Evolutionary conservation across 2,888 invertebrate genomes (phyloP).

Genomic region (Biston betularia): DNA sequence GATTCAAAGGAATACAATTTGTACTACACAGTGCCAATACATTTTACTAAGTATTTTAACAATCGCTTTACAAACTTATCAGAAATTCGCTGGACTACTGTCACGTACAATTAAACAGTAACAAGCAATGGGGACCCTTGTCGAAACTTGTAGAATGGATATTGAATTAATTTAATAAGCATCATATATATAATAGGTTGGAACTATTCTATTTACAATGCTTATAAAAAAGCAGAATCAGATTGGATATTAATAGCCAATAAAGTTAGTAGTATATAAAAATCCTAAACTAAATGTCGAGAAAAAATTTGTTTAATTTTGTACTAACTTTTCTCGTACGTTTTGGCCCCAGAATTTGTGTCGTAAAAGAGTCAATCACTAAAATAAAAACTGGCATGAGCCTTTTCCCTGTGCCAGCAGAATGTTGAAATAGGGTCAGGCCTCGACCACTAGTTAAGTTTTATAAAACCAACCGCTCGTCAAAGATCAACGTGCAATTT

Average conservation of each 20-base stretch:
- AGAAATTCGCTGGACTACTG: constrained; percentile 2
- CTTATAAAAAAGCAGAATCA: constrained; percentile 18
- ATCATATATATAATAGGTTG: neutral
- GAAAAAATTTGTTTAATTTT: constrained; percentile 72
- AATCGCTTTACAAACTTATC: constrained; percentile 21
- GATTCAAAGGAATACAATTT: constrained; percentile 42
- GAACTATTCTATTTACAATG: neutral
- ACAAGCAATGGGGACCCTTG: constrained; percentile 7
- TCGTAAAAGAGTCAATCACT: constrained; percentile 56
- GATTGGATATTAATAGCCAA: constrained; percentile 28
- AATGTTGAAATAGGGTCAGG: constrained; percentile 8
- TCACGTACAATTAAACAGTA: constrained; percentile 14
- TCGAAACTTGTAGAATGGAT: constrained; percentile 1
- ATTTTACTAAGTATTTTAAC: constrained; percentile 34
- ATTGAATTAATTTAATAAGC: neutral
- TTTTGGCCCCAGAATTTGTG: constrained; percentile 80
- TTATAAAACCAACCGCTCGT: constrained; percentile 38
- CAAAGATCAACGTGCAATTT: constrained; percentile 37
- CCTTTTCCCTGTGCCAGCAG: constrained; percentile 8
- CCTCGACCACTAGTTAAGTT: constrained; percentile 3
- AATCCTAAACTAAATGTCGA: constrained; percentile 76
- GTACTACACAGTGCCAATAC: constrained; percentile 48
- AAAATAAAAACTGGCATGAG: constrained; percentile 15
- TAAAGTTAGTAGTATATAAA: constrained; percentile 55
- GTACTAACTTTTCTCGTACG: constrained; percentile 79